phyloP scores from a whole-genome alignment of 2,888 invertebrate genomes.

The Priocnemis perturbator region DNA sequence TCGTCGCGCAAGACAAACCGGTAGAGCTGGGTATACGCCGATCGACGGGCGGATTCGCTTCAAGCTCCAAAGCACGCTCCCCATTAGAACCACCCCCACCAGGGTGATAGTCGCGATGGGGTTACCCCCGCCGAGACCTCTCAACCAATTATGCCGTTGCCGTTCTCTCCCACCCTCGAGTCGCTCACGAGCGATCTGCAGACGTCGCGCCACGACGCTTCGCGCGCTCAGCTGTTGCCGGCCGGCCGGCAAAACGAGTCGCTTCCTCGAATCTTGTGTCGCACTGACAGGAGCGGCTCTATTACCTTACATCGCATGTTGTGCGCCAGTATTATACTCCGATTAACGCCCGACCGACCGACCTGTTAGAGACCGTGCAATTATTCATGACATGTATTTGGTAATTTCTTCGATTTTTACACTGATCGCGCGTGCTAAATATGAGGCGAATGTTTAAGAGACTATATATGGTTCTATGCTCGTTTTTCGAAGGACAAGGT shows the following conservation, averaged over 20 bases:
- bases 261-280: not conserved
- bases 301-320: too few species aligned
- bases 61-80: slow-evolving; percentile 36
- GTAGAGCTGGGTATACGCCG: slow-evolving; percentile 12
- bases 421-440: too few species aligned
- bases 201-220: not conserved
- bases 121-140: slow-evolving; percentile 3
- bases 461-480: too few species aligned
- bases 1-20: slow-evolving; percentile 7
- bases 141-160: slow-evolving; percentile 18
- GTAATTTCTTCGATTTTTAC: too few species aligned
- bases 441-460: too few species aligned
- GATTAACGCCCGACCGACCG: too few species aligned
- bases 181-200: not conserved
- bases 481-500: too few species aligned
- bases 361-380: too few species aligned
- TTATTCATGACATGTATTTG: too few species aligned
- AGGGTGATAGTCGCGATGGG: not conserved
- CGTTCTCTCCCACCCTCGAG: slow-evolving; percentile 1
- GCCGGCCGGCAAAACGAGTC: slow-evolving; percentile 9
- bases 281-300: too few species aligned
- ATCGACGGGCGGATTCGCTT: slow-evolving; percentile 40
- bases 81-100: slow-evolving; percentile 6
- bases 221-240: slow-evolving; percentile 11
- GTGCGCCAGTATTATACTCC: too few species aligned